Evolutionary conservation across 2,113 vertebrate genomes (phyloP).

Genomic region (Psilopsiagon aurifrons): DNA sequence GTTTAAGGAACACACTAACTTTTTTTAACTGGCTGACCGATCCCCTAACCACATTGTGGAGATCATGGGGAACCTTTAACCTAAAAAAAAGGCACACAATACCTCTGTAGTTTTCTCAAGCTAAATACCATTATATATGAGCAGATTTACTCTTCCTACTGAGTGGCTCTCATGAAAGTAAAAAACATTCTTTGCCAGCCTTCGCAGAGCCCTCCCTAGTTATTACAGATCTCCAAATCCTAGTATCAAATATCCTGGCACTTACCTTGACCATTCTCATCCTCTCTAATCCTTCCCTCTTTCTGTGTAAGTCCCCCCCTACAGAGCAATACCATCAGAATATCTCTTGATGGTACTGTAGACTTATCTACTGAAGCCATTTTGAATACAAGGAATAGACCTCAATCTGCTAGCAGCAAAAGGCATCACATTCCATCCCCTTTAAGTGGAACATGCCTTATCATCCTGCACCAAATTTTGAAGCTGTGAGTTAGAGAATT

Average conservation of each 20-base stretch:
- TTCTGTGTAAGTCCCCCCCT: background rate
- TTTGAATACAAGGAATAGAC: background rate
- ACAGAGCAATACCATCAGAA: background rate
- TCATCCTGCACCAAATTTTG: background rate
- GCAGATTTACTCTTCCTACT: background rate
- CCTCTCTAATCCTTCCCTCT: background rate
- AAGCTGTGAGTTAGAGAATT: background rate
- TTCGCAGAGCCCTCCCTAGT: background rate
- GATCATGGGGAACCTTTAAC: background rate
- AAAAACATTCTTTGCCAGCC: background rate
- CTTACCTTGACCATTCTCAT: background rate
- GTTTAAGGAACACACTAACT: background rate
- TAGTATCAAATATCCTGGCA: background rate
- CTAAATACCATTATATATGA: background rate
- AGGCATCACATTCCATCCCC: background rate
- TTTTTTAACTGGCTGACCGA: background rate
- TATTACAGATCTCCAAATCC: background rate
- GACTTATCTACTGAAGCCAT: background rate
- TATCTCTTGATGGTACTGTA: background rate
- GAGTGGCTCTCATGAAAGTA: background rate
- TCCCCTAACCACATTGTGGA: background rate
- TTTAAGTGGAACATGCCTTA: background rate
- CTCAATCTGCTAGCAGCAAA: background rate
- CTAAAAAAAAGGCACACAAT: background rate
- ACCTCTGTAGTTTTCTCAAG: background rate